These are phyloP conservation scores for Drosophila melanocephala DNA, from an alignment of 2,888 invertebrate species.

Conservation along the genomic window DNA sequence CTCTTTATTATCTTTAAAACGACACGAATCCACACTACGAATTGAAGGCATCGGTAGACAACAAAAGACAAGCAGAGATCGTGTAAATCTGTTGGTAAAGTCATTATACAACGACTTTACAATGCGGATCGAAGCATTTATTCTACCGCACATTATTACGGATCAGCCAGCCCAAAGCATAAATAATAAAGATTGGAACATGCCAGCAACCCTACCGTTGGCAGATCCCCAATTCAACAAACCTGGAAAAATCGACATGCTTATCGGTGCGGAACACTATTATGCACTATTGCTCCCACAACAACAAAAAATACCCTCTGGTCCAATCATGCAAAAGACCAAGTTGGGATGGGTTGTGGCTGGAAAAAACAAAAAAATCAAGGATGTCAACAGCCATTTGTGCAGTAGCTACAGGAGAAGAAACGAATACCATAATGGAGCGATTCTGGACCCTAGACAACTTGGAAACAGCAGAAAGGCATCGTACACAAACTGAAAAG, in stretches of 20 bases:
- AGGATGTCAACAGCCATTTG: neutral
- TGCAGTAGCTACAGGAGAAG: neutral
- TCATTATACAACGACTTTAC: too few species aligned
- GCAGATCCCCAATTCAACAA: neutral
- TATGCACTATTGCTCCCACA: neutral
- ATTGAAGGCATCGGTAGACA: too few species aligned
- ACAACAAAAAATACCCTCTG: neutral
- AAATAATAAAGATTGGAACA: neutral
- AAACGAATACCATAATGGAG: neutral
- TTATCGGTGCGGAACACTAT: too few species aligned
- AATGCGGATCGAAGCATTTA: too few species aligned
- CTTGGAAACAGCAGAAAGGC: neutral
- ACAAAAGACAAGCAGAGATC: too few species aligned
- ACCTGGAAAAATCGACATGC: too few species aligned
- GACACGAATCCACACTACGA: too few species aligned
- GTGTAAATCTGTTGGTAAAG: too few species aligned
- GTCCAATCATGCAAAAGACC: neutral
- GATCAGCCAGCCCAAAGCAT: neutral
- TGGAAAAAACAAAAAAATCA: neutral
- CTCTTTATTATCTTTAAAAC: too few species aligned
- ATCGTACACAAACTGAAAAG: conserved; percentile 3
- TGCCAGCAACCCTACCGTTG: neutral
- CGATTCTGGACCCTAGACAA: neutral
- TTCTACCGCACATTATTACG: too few species aligned
- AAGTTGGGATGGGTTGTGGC: neutral